Conservation (phyloP, 2,113 vertebrate genomes). For the Casuarius casuarius region DNA sequence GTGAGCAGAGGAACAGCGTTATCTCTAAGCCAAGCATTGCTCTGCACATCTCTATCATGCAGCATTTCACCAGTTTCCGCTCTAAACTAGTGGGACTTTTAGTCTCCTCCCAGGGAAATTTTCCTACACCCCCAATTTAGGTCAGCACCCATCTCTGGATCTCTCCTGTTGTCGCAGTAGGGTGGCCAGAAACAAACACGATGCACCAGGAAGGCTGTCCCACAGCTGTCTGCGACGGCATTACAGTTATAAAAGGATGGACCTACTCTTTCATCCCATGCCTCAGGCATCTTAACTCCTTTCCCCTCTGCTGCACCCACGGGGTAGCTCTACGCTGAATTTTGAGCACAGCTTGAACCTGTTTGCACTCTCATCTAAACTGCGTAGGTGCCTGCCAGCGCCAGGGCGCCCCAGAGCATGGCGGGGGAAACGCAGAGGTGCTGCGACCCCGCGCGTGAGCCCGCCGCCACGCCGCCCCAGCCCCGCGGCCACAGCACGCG, state of each 20-base stretch:
- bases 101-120: constrained; percentile 31
- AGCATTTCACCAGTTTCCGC: constrained; percentile 43
- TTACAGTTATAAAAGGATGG: not conserved
- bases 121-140: constrained; percentile 26
- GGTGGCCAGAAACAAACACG: not conserved
- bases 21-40: constrained; percentile 48
- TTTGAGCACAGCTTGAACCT: not conserved
- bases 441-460: accelerated
- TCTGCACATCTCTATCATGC: not conserved
- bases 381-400: not conserved
- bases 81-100: constrained; percentile 42
- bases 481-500: not conserved
- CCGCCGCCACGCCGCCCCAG: not conserved
- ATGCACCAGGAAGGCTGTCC: not conserved
- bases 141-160: constrained; percentile 28
- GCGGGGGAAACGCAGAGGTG: not conserved
- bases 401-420: not conserved
- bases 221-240: not conserved
- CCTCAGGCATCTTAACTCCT: not conserved
- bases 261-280: not conserved
- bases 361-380: not conserved
- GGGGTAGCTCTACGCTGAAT: not conserved
- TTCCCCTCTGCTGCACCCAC: not conserved
- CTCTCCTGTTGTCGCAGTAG: not conserved
- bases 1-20: constrained; percentile 52